Conservation (phyloP, 2,797 vertebrate species). For the Tiaroga cobitis region DNA sequence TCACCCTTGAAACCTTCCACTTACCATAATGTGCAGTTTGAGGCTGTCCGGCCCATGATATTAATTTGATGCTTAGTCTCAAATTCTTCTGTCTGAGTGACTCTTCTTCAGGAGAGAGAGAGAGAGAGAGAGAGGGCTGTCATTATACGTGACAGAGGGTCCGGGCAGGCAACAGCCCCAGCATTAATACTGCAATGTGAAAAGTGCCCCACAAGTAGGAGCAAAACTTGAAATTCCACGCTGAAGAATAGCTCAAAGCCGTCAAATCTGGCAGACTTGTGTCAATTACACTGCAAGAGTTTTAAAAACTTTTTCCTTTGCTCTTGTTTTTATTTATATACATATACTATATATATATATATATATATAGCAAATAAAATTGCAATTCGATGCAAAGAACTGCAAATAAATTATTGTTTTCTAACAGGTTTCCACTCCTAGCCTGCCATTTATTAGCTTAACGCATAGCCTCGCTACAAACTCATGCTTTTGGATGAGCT, state of each 20-base stretch:
- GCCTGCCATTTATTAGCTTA: neutral
- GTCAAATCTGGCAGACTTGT: constrained; percentile 75
- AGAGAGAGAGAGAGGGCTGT: constrained; percentile 33
- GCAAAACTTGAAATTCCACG: constrained; percentile 80
- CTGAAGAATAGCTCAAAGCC: constrained; percentile 70
- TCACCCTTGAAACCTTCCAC: constrained; percentile 68
- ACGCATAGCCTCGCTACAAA: neutral
- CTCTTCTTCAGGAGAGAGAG: constrained; percentile 37
- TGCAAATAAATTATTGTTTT: neutral
- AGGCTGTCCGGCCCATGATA: constrained; percentile 57
- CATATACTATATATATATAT: neutral
- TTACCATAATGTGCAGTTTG: constrained; percentile 64
- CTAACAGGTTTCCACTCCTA: constrained; percentile 9
- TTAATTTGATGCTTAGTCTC: constrained; percentile 65
- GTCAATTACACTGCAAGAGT: constrained; percentile 69
- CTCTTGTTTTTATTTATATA: constrained; percentile 20
- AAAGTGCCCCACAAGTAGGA: constrained; percentile 77
- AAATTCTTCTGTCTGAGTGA: constrained; percentile 61
- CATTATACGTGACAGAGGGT: constrained; percentile 2
- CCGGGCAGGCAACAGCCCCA: constrained; percentile 66
- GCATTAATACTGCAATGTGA: constrained; percentile 76
- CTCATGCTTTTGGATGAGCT: neutral
- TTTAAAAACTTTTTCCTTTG: constrained; percentile 16
- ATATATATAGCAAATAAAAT: neutral
- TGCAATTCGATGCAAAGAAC: neutral